phyloP scores from a whole-genome alignment of 2,113 vertebrate genomes.

The Tragelaphus imberbis region DNA sequence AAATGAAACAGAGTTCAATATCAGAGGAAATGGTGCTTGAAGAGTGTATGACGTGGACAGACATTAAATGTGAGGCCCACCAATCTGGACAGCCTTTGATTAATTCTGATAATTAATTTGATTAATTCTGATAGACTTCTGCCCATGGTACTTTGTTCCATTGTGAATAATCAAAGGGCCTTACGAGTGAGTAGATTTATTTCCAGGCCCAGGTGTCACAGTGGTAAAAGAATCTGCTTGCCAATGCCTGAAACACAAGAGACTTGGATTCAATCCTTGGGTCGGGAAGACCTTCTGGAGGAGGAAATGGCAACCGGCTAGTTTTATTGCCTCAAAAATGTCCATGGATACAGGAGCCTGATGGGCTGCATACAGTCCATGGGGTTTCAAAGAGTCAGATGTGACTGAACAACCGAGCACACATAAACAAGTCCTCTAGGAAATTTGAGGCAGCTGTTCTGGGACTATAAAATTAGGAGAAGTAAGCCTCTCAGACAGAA shows the following conservation, averaged over 20 bases:
- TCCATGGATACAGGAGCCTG: not conserved
- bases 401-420: accelerated
- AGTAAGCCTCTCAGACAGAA: not conserved
- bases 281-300: not conserved
- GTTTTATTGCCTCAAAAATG: not conserved
- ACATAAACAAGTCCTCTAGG: not conserved
- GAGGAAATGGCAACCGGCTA: not conserved
- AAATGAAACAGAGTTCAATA: not conserved
- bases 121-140: not conserved
- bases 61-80: not conserved
- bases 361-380: not conserved
- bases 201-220: not conserved
- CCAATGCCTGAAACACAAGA: accelerated
- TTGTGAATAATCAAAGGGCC: not conserved
- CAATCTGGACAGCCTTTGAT: not conserved
- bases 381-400: not conserved
- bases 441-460: not conserved
- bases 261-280: not conserved
- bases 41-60: not conserved
- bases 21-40: not conserved
- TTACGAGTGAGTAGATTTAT: not conserved
- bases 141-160: not conserved
- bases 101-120: not conserved
- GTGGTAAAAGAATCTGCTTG: not conserved
- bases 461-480: not conserved